Evolutionary conservation across 1,140 invertebrate species (phyloP).

Genomic region (Orius insidiosus): DNA sequence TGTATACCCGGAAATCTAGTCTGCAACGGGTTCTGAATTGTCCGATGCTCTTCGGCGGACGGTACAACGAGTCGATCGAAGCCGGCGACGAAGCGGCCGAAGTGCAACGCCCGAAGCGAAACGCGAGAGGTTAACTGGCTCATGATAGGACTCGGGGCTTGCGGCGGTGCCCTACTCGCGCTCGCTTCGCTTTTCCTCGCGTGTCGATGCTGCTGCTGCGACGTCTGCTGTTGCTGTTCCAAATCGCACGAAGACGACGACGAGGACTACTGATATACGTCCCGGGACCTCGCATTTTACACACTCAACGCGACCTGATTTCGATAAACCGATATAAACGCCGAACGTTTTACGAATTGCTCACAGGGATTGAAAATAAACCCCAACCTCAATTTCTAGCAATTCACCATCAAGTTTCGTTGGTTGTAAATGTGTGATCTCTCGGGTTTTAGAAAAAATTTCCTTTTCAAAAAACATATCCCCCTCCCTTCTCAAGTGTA

Average conservation of each 20-base stretch:
- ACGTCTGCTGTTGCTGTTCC: constrained; percentile 23
- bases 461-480: too few relatives aligned
- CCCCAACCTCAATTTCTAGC: too few relatives aligned
- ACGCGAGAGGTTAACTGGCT: constrained; percentile 33
- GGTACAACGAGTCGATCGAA: constrained; percentile 18
- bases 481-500: too few relatives aligned
- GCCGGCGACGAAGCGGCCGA: constrained; percentile 29
- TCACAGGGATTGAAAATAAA: not conserved
- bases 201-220: constrained; percentile 30
- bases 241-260: constrained; percentile 16
- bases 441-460: too few relatives aligned
- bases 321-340: not conserved
- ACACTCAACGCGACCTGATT: constrained; percentile 6
- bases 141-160: constrained; percentile 31
- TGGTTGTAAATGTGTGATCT: too few relatives aligned
- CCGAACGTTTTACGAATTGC: not conserved
- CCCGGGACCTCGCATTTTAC: constrained; percentile 7
- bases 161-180: constrained; percentile 27
- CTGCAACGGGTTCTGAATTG: constrained; percentile 79
- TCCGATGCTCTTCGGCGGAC: constrained; percentile 27
- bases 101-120: constrained; percentile 27
- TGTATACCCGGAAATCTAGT: constrained; percentile 65
- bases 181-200: constrained; percentile 27
- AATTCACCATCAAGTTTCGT: too few relatives aligned
- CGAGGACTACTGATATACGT: constrained; percentile 19